Base-by-base conservation (phyloP, 2,113 vertebrate species). In the Gadus chalcogrammus region DNA sequence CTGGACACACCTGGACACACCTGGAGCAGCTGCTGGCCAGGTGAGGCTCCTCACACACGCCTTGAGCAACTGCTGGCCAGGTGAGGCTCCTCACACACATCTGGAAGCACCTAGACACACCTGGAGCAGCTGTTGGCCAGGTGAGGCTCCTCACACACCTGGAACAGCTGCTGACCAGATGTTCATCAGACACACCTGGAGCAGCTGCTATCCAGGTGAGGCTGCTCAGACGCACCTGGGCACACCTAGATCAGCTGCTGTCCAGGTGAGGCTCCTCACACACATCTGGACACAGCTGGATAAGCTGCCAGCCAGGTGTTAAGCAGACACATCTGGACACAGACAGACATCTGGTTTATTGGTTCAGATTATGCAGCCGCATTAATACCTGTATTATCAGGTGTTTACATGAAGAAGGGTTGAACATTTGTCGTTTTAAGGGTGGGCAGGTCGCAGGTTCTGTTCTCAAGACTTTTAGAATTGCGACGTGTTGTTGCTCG, bases 11-110 rank as follows among this genome's bases (percentile, higher is more conserved):
- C 91, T 99, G n/a, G 87, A 35, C 31, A 31, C 28, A 31, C 0
- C 91, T 99, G n/a, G 87, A 94, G 48, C 91, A 93, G 81, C 93
- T 98, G 48, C 84, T 98, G 65, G 66, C 88, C 87, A 97, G 96
- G 97, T 99, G 92, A 80, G 66, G 65, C 61, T 31, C 28, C 3
- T 31, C 28, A 31, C 28, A 31, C 28, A 31, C 28, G 5, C 0
- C 91, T 99, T 17, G 87, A 94, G 48, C 91, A 93, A 80, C 93
- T 98, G 48, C 84, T 98, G 65, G 66, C 88, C 87, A 97, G 96
- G 97, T 99, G 92, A 80, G 66, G 65, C 56, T 31, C 28, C 3
- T 31, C 28, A 31, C 3, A 31, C 28, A 31, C 28, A 31, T 31
- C 28, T 31, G 28, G 20, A 20, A 0, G 1, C 20, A 20, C 20